Base-by-base conservation (phyloP, 2,113 vertebrate genomes). In the Todiramphus chloris region DNA sequence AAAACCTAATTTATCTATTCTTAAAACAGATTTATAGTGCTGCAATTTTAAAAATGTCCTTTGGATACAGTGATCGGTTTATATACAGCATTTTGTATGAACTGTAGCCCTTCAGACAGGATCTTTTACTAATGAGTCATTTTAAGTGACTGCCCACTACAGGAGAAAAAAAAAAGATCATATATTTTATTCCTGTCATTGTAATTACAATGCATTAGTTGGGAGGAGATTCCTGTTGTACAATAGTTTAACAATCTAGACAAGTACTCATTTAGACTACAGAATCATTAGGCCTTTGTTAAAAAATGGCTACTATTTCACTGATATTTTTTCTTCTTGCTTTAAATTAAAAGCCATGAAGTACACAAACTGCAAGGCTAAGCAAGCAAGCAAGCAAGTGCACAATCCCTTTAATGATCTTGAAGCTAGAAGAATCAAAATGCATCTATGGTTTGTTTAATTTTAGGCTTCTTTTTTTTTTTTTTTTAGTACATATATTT, bases 21-120 rank as follows among this genome's bases (percentile, higher is more conserved):
- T 85, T 83, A 92, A 89, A 93, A 88, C 60, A 87, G 28, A 91
- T 79, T 93, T 93, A 76, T n/a, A 85, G 41, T 85, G 24, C 15
- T 91, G 46, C 66, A 80, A 48, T 91, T 93, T 67, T 6, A 39
- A 87, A 90, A 66, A 66, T 9, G 16, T 79, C 43, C 89, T 94
- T 94, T 87, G 89, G 59, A 87, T 69, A 28, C 11, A 87, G 43
- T 30, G 35, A 69, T 83, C 41, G 87, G 53, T 60, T 91, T 93
- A 41, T 76, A 69, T 76, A 56, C 50, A 69, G 44, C 76, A n/a
- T 69, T 91, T 85, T 76, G 9, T 66, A 55, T 2, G 1, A 96
- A 76, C 16, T 37, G 16, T 66, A 76, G 39, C 27, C 33, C 93
- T 94, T 76, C 76, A 89, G 43, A 66, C 14, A 53, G 53, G n/a